Evolutionary conservation across 2,888 invertebrate genomes (phyloP), one percentile per base, ranked within the genome.

Genomic region (Lasioglossum villosulum): DNA sequence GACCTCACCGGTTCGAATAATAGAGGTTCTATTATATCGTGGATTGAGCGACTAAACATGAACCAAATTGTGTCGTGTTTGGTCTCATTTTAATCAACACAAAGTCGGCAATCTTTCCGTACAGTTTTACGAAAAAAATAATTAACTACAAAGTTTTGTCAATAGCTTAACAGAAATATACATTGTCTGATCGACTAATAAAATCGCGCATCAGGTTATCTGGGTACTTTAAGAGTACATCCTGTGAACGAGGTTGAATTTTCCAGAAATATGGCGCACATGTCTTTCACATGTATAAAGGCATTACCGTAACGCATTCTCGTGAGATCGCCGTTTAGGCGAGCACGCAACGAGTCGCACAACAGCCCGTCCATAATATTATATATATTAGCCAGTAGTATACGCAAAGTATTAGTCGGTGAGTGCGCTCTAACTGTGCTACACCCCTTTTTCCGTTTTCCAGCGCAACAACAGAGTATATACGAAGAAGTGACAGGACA

Each of bases 401-500:
- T 70, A 91, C 86, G 88, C 88, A 89, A 70, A 70, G 90, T 90
- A 91, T 90, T 90, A 91, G 91, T 91, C 76, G 84, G 86, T 76
- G 89, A 90, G 90, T 88, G 90, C 89, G 90, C 84, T 84, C 52
- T 77, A 77, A 39, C 84, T 86, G 86, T 89, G 86, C 89, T 91
- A 91, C 89, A 90, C 89, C 86, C 86, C 87, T 75, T 81, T 73
- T 79, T 77, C 77, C 83, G 80, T 82, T 78, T 80, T 37, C 23
- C 70, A 87, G 84, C 87, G 87, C 83, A 85, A 90, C 88, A 89
- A 90, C 88, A 89, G 85, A 89, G 85, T 56, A 56, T 56, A 56
- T 90, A 90, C 89, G 88, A 90, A 90, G 88, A 90, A 90, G 88
- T 90, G 89, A 89, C 86, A 89, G 90, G 83, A 89, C 85, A 90